These are phyloP conservation scores for Phania funesta DNA, from an alignment of 2,888 invertebrate species.

Conservation along the genomic window DNA sequence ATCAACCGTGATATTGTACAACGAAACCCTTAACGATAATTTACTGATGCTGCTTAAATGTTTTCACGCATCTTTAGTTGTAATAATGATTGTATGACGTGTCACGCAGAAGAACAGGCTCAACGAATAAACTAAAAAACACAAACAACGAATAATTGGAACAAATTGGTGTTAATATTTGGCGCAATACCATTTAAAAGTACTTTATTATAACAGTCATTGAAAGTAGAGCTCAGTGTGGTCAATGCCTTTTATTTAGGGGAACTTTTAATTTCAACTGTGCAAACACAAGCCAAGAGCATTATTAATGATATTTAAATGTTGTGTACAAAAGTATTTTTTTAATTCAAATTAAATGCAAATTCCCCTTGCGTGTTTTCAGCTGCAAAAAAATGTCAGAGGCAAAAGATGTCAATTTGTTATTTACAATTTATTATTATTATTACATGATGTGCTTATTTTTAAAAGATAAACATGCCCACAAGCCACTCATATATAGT, in stretches of 20 bases:
- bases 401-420: no score
- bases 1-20: no score
- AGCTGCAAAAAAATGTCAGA: slow-evolving; percentile 17
- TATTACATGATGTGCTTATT: no score
- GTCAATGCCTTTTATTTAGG: slow-evolving; percentile 12
- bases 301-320: slow-evolving; percentile 50
- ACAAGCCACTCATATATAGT: no score
- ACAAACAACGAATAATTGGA: background rate
- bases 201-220: slow-evolving; percentile 29
- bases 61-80: no score
- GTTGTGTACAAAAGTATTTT: background rate
- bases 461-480: no score
- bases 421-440: slow-evolving; percentile 16
- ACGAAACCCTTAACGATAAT: no score
- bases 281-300: slow-evolving; percentile 16
- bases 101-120: background rate
- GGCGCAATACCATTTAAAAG: slow-evolving; percentile 61
- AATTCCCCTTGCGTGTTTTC: background rate
- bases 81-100: background rate
- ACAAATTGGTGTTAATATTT: slow-evolving; percentile 56
- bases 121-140: no score
- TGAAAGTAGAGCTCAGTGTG: background rate
- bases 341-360: background rate
- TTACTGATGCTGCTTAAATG: no score
- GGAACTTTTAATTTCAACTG: background rate